phyloP scores from a whole-genome alignment of 2,797 vertebrate genomes.

The Tokudaia tokunoshimensis region DNA sequence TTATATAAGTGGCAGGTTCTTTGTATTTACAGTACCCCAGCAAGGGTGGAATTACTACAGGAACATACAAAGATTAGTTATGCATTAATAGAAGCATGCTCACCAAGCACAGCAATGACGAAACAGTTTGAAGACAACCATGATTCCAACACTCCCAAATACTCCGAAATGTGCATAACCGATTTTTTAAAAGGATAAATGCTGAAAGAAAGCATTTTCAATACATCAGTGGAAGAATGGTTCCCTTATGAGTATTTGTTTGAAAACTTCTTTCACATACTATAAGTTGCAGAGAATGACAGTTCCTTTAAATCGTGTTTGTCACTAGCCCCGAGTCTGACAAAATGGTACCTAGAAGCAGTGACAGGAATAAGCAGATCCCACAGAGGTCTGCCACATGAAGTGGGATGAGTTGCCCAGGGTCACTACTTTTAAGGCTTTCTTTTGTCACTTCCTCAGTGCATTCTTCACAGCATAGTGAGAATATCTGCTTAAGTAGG shows the following conservation, averaged over 20 bases:
- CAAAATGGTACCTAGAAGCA: slow-evolving; percentile 26
- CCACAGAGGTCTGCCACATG: not conserved
- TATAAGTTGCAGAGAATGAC: not conserved
- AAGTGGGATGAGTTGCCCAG: not conserved
- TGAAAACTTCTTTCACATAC: not conserved
- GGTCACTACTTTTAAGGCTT: not conserved
- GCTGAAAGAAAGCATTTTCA: not conserved
- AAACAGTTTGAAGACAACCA: not conserved
- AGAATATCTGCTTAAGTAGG: not conserved
- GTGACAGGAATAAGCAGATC: slow-evolving; percentile 17
- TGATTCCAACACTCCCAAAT: too few species aligned
- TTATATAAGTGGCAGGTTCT: not conserved
- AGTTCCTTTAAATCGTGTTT: slow-evolving; percentile 21
- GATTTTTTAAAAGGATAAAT: not conserved
- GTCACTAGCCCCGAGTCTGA: not conserved
- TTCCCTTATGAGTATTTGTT: not conserved
- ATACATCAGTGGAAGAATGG: not conserved
- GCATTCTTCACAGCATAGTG: not conserved
- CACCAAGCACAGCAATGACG: not conserved
- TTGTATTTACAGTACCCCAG: not conserved
- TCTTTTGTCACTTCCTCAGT: slow-evolving; percentile 3
- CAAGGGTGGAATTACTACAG: not conserved
- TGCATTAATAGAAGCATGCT: not conserved
- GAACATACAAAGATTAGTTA: not conserved
- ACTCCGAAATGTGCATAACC: not conserved